A percentile compares a stretch with the other conserved stretches of the same genome.
Conservation (phyloP, 1,140 invertebrate species). For the Conopomorpha cramerella region DNA sequence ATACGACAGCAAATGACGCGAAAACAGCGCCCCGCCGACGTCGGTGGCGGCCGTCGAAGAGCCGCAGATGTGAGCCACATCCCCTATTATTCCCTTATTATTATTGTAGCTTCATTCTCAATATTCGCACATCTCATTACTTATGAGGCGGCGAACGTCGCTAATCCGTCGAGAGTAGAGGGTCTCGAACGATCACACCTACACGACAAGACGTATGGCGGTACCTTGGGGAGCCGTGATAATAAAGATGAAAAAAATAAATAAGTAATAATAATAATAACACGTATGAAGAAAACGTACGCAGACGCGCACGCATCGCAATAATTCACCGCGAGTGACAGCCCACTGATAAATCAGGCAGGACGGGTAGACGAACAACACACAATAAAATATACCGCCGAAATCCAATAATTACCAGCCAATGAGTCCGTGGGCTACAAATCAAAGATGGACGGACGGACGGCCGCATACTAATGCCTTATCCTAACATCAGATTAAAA, state of each 20-base stretch:
- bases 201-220: constrained; percentile 44
- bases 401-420: constrained; percentile 54
- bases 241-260: constrained; percentile 16
- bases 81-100: constrained; percentile 37
- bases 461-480: constrained; percentile 47
- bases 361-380: constrained; percentile 35
- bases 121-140: constrained; percentile 53
- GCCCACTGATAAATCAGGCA: constrained; percentile 41
- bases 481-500: constrained; percentile 58
- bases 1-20: constrained; percentile 5
- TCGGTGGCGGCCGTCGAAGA: constrained; percentile 17
- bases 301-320: constrained; percentile 17
- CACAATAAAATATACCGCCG: constrained; percentile 47
- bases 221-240: constrained; percentile 24
- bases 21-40: constrained; percentile 14
- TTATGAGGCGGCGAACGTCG: constrained; percentile 19
- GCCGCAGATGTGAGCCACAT: constrained; percentile 13
- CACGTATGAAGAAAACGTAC: constrained; percentile 11
- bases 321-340: constrained; percentile 23
- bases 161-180: constrained; percentile 49
- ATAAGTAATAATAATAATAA: no score
- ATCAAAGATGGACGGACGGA: constrained; percentile 33
- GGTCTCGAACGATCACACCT: constrained; percentile 47
- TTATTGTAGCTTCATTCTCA: constrained; percentile 40
- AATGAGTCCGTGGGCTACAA: constrained; percentile 48